Percentiles rank a stretch among this genome's conserved stretches.
Evolutionary conservation across 2,797 vertebrate genomes (phyloP).

Genomic region (Champsocephalus gunnari): DNA sequence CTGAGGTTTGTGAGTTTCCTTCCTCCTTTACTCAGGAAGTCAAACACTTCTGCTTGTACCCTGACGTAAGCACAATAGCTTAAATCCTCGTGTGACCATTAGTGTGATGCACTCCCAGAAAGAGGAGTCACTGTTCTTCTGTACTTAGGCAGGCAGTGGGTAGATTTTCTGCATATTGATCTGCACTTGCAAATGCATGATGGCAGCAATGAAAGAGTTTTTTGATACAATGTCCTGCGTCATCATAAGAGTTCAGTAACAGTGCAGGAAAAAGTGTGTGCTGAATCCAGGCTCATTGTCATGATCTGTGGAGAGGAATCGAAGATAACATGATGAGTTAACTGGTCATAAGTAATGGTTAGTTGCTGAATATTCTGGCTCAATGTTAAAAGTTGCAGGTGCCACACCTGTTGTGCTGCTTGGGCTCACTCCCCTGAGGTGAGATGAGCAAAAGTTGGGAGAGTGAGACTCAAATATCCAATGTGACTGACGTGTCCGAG

Average conservation of each 20-base stretch:
- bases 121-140: constrained; percentile 28
- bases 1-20: constrained; percentile 12
- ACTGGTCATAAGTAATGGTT: not conserved
- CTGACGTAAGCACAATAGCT: constrained; percentile 22
- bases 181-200: constrained; percentile 36
- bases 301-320: not conserved
- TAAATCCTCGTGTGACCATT: constrained; percentile 23
- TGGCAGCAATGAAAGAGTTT: constrained; percentile 39
- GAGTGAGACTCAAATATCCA: constrained; percentile 32
- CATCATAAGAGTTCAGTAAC: constrained; percentile 33
- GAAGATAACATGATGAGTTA: not conserved
- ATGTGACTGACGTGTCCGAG: constrained; percentile 32
- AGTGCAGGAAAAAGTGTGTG: constrained; percentile 1
- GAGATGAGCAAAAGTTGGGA: constrained; percentile 68
- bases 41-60: not conserved
- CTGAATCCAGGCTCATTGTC: constrained; percentile 3
- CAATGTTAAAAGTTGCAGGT: constrained; percentile 39
- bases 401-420: constrained; percentile 64
- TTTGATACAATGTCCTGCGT: constrained; percentile 43
- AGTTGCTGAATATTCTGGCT: constrained; percentile 9
- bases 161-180: constrained; percentile 55
- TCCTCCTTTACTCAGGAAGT: not conserved
- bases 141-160: constrained; percentile 22
- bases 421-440: constrained; percentile 47
- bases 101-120: constrained; percentile 30